These are phyloP conservation scores for Tachystola acroxantha DNA, from an alignment of 2,888 invertebrate genomes.

Conservation along the genomic window DNA sequence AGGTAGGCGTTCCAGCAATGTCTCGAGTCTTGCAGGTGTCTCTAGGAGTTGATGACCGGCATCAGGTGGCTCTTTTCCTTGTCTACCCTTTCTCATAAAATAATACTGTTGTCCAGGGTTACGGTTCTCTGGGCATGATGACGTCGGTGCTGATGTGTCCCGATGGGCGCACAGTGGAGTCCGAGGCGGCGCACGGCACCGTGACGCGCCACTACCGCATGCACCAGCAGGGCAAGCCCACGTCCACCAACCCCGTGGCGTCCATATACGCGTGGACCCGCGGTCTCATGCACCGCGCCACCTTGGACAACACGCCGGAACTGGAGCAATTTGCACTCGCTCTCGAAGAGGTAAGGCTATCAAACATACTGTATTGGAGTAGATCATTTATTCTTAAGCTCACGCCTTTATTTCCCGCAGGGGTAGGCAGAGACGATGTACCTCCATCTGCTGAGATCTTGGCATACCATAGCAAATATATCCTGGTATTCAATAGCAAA, in stretches of 20 bases:
- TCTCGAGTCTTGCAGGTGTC: too few species aligned
- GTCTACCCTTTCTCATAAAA: too few species aligned
- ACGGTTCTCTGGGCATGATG: constrained; percentile 93
- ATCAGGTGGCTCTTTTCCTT: too few species aligned
- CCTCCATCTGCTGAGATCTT: too few species aligned
- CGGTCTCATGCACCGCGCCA: constrained; percentile 89
- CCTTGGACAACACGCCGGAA: constrained; percentile 87
- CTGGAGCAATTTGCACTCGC: constrained; percentile 83
- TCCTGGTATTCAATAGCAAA: too few species aligned
- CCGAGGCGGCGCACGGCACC: constrained; percentile 95
- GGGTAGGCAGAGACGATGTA: too few species aligned
- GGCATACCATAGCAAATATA: too few species aligned
- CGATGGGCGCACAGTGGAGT: constrained; percentile 89
- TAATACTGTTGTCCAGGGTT: constrained; percentile 77
- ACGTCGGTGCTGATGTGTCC: constrained; percentile 94
- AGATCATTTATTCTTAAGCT: too few species aligned
- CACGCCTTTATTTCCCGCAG: too few species aligned
- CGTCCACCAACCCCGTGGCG: constrained; percentile 94
- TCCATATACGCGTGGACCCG: constrained; percentile 95
- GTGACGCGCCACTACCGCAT: constrained; percentile 93
- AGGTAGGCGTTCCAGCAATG: too few species aligned
- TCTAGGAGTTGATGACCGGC: too few species aligned
- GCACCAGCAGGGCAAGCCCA: constrained; percentile 91
- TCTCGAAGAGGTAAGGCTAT: constrained; percentile 83
- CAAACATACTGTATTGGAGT: too few species aligned